Percentiles rank a stretch among this genome's conserved stretches.
These are phyloP conservation scores for Himalopsyche anomala DNA, from an alignment of 2,888 invertebrate species.

Conservation along the genomic window DNA sequence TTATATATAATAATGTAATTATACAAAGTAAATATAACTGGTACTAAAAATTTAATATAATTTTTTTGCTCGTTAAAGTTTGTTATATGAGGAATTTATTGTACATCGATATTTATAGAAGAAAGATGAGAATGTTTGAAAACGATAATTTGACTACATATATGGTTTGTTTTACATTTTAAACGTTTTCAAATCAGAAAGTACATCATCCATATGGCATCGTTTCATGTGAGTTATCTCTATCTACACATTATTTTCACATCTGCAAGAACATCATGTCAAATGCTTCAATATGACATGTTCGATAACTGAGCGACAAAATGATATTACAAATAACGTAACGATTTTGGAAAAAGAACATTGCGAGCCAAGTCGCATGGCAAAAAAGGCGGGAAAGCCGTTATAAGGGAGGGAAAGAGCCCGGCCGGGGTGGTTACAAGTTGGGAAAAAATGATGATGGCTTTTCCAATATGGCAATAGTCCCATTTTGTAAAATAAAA, in stretches of 20 bases:
- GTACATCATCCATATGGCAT: too few relatives aligned
- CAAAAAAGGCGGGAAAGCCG: conserved; percentile 26
- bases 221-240: too few relatives aligned
- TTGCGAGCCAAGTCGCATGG: conserved; percentile 34
- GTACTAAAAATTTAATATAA: too few relatives aligned
- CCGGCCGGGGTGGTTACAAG: conserved; percentile 31
- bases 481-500: conserved; percentile 65
- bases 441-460: conserved; percentile 65
- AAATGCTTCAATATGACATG: background rate
- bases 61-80: too few relatives aligned
- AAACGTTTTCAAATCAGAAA: too few relatives aligned
- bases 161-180: too few relatives aligned
- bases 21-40: too few relatives aligned
- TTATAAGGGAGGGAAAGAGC: conserved; percentile 21
- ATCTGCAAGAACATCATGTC: conserved; percentile 13
- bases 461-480: conserved; percentile 66
- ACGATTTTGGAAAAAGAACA: conserved; percentile 20
- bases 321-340: conserved; percentile 34
- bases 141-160: too few relatives aligned
- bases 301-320: conserved; percentile 26
- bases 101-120: too few relatives aligned
- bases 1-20: too few relatives aligned
- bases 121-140: too few relatives aligned
- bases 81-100: too few relatives aligned
- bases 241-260: conserved; percentile 11